A percentile compares a stretch with the other conserved stretches of the same genome.
phyloP scores from a whole-genome alignment of 2,888 invertebrate species.

The Patella caerulea region DNA sequence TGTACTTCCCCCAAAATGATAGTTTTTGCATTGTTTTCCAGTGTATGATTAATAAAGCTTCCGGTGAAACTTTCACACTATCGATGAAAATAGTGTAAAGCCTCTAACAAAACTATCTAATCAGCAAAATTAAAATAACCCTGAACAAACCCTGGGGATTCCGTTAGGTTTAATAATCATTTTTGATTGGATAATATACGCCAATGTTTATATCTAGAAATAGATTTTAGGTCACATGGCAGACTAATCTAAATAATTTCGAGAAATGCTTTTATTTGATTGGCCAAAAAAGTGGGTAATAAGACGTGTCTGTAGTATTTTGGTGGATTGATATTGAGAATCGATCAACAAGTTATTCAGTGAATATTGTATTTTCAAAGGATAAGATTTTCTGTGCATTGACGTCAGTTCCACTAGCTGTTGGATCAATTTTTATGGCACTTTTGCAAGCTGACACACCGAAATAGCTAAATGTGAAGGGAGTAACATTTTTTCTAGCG shows the following conservation, averaged over 20 bases:
- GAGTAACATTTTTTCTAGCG: conserved; percentile 22
- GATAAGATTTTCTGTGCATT: neutral
- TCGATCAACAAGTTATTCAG: conserved; percentile 30
- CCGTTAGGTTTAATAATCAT: neutral
- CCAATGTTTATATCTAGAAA: conserved; percentile 2
- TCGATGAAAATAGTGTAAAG: too few species aligned
- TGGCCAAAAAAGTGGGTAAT: conserved; percentile 34
- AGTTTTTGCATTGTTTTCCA: too few species aligned
- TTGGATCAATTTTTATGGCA: neutral
- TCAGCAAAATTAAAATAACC: too few species aligned
- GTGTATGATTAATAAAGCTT: too few species aligned
- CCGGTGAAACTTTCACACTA: too few species aligned
- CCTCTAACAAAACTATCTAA: too few species aligned
- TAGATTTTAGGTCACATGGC: conserved; percentile 1
- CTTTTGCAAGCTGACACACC: neutral
- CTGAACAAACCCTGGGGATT: neutral
- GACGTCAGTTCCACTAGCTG: neutral
- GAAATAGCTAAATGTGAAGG: neutral
- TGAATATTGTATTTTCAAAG: neutral
- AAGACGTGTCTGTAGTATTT: conserved; percentile 46
- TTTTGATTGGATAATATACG: neutral
- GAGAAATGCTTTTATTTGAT: conserved; percentile 27
- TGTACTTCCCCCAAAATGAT: too few species aligned
- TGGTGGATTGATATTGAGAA: conserved; percentile 41
- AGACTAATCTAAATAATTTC: conserved; percentile 14